phyloP scores from a whole-genome alignment of 1,140 invertebrate species.

The Sycophila sp. region DNA sequence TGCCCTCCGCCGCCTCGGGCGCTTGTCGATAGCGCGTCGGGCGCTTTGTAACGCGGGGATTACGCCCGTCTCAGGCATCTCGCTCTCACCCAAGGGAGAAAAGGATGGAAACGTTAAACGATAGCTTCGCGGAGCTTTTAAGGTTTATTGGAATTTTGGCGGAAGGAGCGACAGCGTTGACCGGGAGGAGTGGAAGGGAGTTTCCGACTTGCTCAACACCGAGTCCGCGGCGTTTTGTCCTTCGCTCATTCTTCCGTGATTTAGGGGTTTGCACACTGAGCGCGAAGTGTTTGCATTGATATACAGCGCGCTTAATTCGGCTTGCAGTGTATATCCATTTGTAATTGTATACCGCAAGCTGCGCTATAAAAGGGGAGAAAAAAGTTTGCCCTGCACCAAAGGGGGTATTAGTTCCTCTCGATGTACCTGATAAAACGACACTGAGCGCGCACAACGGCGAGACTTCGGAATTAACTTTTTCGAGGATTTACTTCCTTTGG shows the following conservation, averaged over 20 bases:
- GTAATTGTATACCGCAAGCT: too few relatives aligned
- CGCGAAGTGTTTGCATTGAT: too few relatives aligned
- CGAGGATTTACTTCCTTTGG: too few relatives aligned
- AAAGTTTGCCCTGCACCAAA: too few relatives aligned
- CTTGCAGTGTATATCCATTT: background rate
- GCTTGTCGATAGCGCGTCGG: constrained; percentile 16
- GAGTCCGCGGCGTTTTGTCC: background rate
- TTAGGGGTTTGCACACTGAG: background rate
- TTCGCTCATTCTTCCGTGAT: constrained; percentile 10
- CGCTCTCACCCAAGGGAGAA: background rate
- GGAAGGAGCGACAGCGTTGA: background rate
- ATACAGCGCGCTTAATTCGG: background rate
- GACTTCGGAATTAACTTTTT: too few relatives aligned
- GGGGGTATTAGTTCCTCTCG: too few relatives aligned
- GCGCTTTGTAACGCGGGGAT: constrained; percentile 10
- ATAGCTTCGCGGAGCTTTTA: constrained; percentile 14
- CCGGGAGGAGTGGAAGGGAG: background rate
- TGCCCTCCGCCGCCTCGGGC: background rate
- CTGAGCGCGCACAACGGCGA: too few relatives aligned
- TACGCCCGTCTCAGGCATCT: background rate
- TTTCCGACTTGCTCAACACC: background rate
- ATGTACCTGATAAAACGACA: too few relatives aligned
- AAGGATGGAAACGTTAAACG: constrained; percentile 25
- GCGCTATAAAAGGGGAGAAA: too few relatives aligned
- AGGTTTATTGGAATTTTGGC: constrained; percentile 18